Evolutionary conservation across 2,113 vertebrate genomes (phyloP).

Genomic region (Osmerus mordax): DNA sequence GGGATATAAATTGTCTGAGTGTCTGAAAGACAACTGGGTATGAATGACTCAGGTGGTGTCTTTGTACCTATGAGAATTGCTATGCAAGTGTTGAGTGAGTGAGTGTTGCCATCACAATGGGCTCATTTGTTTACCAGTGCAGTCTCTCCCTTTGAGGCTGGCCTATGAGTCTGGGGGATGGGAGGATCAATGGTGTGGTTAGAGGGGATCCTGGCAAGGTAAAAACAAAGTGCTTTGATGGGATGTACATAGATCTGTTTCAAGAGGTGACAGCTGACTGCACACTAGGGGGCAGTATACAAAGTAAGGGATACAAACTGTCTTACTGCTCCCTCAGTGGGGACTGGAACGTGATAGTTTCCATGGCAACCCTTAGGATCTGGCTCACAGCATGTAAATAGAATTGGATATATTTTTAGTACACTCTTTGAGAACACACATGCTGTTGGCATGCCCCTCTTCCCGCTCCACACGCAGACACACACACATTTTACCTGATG

Average conservation of each 20-base stretch:
- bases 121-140: no score
- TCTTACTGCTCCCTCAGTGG: constrained; percentile 47
- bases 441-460: no score
- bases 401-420: constrained; percentile 72
- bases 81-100: no score
- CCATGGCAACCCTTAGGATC: constrained; percentile 68
- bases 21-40: no score
- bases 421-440: constrained; percentile 45
- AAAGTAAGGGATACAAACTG: constrained; percentile 19
- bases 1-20: no score
- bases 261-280: not conserved
- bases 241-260: constrained; percentile 8
- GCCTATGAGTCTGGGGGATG: no score
- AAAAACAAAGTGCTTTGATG: not conserved
- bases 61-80: no score
- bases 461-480: not conserved
- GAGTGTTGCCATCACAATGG: no score
- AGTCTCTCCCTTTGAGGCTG: no score
- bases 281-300: constrained; percentile 24
- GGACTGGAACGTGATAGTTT: constrained; percentile 70
- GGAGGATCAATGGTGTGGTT: no score
- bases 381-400: constrained; percentile 67
- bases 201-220: no score
- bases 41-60: no score
- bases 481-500: constrained; percentile 9